A percentile compares a stretch with the other conserved stretches of the same genome.
Conservation (phyloP, 2,113 vertebrate genomes). For the Burhinus bistriatus region DNA sequence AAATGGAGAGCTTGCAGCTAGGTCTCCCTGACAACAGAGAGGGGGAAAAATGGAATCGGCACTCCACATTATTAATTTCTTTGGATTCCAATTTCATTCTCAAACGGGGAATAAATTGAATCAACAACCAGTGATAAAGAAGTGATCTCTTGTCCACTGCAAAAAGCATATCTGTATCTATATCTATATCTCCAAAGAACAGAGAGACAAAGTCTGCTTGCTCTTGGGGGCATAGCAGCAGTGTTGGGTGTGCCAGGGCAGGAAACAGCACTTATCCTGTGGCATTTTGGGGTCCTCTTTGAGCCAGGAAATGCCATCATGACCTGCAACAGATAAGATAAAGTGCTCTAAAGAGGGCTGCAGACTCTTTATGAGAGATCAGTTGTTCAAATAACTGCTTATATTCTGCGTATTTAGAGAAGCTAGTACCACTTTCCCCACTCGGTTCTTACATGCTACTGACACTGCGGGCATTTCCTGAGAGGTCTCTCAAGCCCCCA, state of each 20-base stretch:
- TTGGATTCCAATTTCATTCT: neutral
- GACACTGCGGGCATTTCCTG: neutral
- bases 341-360: constrained; percentile 12
- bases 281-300: constrained; percentile 68
- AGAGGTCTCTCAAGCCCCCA: neutral
- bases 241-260: constrained; percentile 65
- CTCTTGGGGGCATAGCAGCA: neutral
- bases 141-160: neutral
- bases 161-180: neutral
- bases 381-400: neutral
- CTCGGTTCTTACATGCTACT: neutral
- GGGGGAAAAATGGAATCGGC: neutral
- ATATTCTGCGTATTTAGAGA: neutral
- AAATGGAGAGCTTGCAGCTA: neutral
- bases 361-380: neutral
- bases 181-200: neutral
- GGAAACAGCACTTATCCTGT: constrained; percentile 78
- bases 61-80: neutral
- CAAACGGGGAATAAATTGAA: neutral
- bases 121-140: neutral
- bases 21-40: neutral
- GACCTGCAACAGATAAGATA: constrained; percentile 71
- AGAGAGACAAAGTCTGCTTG: neutral
- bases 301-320: constrained; percentile 74
- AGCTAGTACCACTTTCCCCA: neutral